Base-by-base conservation (phyloP, 1,140 invertebrate genomes). In the Bombus pascuorum region DNA sequence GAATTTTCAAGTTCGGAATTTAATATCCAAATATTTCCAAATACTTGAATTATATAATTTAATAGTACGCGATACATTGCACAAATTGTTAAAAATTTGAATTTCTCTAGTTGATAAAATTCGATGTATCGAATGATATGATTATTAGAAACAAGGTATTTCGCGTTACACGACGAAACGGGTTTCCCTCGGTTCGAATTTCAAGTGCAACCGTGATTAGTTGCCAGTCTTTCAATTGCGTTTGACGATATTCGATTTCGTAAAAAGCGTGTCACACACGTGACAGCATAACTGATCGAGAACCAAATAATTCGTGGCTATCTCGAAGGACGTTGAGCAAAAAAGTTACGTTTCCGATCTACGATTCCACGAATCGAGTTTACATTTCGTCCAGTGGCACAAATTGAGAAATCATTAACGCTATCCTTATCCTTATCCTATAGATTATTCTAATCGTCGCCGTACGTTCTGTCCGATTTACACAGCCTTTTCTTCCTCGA, bases 401-500 rank as follows among this genome's bases (percentile, higher is more conserved):
- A 81, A 28, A 62, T 81, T 34, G 47, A 28, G 34, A 28, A 8
- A 81, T 44, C 28, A 13, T 37, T 42, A 34, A 62, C 15, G 12
- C 68, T 81, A 72, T 73, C 37, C 37, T 53, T 73, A 81, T 28
- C 28, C 47, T 53, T 53, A 53, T 22, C 5, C 80, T 73, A 73
- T 22, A 37, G 22, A 18, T 62, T 81, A 81, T 32, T 18, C 79
- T 81, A 81, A 73, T 81, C 80, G 53, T 73, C 25, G 47, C 32
- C 80, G 9, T 25, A 42, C 28, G 53, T 42, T 81, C 39, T 70
- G 13, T 62, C n/a, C 37, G 34, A 72, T 59, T 53, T 47, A 32
- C 79, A 73, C 80, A 81, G 80, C 70, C 70, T 62, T 73, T 81
- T 81, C n/a, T n/a, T 18, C 22, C 39, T 73, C 80, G 70, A 81